A percentile compares a stretch with the other conserved stretches of the same genome.
Conservation (phyloP, 1,140 invertebrate genomes). For the Oppia nitens region DNA sequence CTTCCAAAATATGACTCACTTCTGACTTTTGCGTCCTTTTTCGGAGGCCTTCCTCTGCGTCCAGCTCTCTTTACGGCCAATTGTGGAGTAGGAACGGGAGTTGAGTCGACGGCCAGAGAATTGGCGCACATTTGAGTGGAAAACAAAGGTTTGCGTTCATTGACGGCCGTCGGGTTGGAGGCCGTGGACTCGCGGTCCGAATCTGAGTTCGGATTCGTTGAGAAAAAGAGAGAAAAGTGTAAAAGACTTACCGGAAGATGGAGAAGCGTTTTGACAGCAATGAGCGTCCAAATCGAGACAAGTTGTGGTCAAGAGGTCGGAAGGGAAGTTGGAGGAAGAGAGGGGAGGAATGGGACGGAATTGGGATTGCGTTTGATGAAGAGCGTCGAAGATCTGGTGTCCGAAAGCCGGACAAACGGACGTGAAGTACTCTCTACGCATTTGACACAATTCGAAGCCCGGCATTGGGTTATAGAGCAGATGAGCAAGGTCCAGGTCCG, state of each 20-base stretch:
- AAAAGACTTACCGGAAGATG: background rate
- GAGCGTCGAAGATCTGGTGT: slow-evolving; percentile 15
- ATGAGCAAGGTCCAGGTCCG: slow-evolving; percentile 19
- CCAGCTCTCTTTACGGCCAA: slow-evolving; percentile 15
- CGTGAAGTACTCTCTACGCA: slow-evolving; percentile 18
- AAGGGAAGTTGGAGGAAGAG: slow-evolving; percentile 16
- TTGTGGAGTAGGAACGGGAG: background rate
- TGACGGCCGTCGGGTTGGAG: slow-evolving; percentile 18
- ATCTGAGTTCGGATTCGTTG: slow-evolving; percentile 7
- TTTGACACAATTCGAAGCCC: slow-evolving; percentile 19
- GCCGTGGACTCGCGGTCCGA: slow-evolving; percentile 22
- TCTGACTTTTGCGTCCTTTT: slow-evolving; percentile 17
- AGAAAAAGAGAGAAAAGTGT: background rate
- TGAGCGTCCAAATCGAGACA: background rate
- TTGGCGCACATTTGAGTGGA: background rate
- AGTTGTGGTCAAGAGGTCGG: background rate
- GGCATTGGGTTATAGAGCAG: slow-evolving; percentile 18
- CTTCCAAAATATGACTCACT: slow-evolving; percentile 5
- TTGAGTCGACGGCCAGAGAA: no score
- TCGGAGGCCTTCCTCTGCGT: slow-evolving; percentile 21
- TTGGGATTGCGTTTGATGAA: slow-evolving; percentile 18
- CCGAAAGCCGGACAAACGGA: slow-evolving; percentile 19
- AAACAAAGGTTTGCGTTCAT: slow-evolving; percentile 14
- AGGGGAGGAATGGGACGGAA: slow-evolving; percentile 22
- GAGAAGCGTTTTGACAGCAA: background rate